A percentile compares a stretch with the other conserved stretches of the same genome.
Conservation (phyloP, 2,797 vertebrate species). For the Triplophysa yarkandensis region DNA sequence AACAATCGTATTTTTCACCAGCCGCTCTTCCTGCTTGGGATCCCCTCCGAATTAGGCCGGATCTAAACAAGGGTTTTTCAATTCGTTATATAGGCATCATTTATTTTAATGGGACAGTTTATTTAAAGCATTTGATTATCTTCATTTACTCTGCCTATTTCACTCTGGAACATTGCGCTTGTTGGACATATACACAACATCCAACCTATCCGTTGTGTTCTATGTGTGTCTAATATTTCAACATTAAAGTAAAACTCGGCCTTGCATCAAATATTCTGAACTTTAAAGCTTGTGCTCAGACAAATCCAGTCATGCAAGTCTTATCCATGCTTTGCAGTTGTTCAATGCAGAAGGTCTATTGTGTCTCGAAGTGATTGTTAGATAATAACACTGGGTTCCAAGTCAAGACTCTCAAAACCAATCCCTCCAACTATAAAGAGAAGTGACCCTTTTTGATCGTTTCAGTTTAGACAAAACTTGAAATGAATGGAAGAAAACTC, state of each 20-base stretch:
- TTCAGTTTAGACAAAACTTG: constrained; percentile 10
- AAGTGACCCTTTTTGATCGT: neutral
- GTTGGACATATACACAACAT: neutral
- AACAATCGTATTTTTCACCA: constrained; percentile 75
- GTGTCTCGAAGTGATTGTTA: constrained; percentile 19
- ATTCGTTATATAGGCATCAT: constrained; percentile 77
- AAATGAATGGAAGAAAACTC: constrained; percentile 14
- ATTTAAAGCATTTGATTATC: constrained; percentile 73
- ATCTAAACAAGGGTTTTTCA: constrained; percentile 78
- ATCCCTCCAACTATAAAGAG: constrained; percentile 6
- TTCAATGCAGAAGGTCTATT: constrained; percentile 70
- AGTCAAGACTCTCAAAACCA: constrained; percentile 23
- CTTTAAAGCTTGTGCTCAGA: constrained; percentile 68
- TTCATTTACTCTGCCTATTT: constrained; percentile 64
- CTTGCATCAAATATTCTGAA: constrained; percentile 68
- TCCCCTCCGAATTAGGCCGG: constrained; percentile 71
- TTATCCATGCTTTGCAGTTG: constrained; percentile 62
- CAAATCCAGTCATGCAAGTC: constrained; percentile 74
- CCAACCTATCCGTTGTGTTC: constrained; percentile 5
- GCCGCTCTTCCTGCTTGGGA: constrained; percentile 68
- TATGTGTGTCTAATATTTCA: constrained; percentile 21
- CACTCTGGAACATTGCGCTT: constrained; percentile 66
- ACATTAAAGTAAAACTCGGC: constrained; percentile 69
- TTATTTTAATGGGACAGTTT: constrained; percentile 78
- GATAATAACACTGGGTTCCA: constrained; percentile 11